Conservation (phyloP, 2,797 vertebrate species). For the Syngnathus acus region DNA sequence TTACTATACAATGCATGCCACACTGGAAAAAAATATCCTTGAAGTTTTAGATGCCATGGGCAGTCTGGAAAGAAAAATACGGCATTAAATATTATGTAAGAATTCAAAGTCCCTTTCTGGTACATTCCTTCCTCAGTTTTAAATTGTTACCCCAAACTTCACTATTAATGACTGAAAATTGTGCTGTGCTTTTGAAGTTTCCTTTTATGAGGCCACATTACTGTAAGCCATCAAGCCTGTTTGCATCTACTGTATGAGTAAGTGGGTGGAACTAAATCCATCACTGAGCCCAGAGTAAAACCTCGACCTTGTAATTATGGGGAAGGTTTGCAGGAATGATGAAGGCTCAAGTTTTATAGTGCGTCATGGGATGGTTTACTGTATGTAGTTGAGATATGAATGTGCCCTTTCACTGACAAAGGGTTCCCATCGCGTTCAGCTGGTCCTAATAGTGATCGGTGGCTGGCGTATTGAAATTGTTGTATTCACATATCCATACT, state of each 20-base stretch:
- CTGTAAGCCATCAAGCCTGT: conserved; percentile 30
- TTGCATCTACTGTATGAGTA: conserved; percentile 28
- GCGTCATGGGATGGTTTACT: conserved; percentile 30
- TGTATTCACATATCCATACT: no score
- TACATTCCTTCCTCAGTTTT: no score
- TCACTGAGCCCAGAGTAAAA: conserved; percentile 53
- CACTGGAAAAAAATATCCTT: no score
- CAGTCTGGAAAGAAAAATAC: neutral
- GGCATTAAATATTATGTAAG: neutral
- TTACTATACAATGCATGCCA: no score
- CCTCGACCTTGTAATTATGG: conserved; percentile 67
- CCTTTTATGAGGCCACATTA: conserved; percentile 24
- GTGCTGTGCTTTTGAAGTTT: neutral
- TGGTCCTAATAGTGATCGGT: no score
- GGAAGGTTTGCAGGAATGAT: conserved; percentile 43
- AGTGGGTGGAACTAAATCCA: conserved; percentile 66
- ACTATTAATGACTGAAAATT: no score
- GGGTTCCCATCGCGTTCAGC: no score
- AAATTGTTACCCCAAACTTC: no score
- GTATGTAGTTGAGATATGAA: neutral
- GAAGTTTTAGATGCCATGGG: no score
- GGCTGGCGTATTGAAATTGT: no score
- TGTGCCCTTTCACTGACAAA: no score
- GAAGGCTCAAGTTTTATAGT: conserved; percentile 53
- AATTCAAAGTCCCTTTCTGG: no score